Conservation (phyloP, 2,888 invertebrate species). For the Orchesella flavescens region DNA sequence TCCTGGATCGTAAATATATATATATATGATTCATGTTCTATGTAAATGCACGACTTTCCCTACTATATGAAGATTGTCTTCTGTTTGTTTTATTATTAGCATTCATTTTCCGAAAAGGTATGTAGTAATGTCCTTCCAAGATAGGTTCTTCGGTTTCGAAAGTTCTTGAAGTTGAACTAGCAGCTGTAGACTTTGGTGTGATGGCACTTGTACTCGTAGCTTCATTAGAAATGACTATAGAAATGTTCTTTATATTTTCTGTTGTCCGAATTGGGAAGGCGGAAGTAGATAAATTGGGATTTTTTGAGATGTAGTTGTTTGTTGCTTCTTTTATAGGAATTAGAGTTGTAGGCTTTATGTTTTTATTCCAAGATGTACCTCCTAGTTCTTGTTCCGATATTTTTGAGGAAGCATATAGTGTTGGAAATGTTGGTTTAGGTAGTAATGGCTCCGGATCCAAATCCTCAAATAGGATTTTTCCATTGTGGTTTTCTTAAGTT, state of each 20-base stretch:
- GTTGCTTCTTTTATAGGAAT: neutral
- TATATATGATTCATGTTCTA: too few species aligned
- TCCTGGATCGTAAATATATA: too few species aligned
- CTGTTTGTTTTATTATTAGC: neutral
- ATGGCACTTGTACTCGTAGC: neutral
- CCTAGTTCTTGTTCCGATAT: neutral
- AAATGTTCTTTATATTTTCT: too few species aligned
- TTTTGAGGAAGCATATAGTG: too few species aligned
- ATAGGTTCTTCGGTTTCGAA: neutral
- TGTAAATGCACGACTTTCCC: too few species aligned
- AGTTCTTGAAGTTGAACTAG: neutral
- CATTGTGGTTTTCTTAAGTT: neutral
- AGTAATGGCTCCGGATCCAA: slow-evolving; percentile 11
- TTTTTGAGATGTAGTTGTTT: too few species aligned
- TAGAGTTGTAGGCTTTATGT: neutral
- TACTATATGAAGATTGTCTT: neutral
- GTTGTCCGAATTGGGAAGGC: neutral
- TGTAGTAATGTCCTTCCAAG: slow-evolving; percentile 6
- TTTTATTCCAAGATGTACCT: neutral
- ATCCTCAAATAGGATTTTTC: slow-evolving; percentile 1
- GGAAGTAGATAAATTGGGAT: neutral
- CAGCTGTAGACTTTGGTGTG: neutral
- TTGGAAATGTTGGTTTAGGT: slow-evolving; percentile 15
- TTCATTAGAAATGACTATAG: too few species aligned
- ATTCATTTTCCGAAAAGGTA: neutral